Percentiles rank a stretch among this genome's conserved stretches.
These are phyloP conservation scores for Drosophila formosana DNA, from an alignment of 2,888 invertebrate species.

Conservation along the genomic window DNA sequence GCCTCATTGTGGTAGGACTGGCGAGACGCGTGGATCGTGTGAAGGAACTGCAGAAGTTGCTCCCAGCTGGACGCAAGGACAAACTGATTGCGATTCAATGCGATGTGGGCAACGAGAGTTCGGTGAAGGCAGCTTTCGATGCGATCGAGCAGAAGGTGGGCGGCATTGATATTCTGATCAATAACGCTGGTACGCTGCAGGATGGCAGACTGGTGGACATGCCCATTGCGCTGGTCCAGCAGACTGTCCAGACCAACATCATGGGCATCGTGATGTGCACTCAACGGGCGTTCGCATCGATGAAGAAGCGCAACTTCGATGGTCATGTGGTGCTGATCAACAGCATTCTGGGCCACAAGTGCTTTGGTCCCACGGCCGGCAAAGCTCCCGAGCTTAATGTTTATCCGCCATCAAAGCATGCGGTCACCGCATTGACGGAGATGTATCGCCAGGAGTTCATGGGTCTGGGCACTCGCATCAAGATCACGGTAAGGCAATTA, in stretches of 20 bases:
- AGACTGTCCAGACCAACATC: conserved; percentile 86
- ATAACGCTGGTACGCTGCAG: conserved; percentile 86
- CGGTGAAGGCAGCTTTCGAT: conserved; percentile 86
- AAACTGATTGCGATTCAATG: conserved; percentile 82
- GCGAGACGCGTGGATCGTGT: conserved; percentile 86
- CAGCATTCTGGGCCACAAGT: conserved; percentile 81
- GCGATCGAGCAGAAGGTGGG: conserved; percentile 86
- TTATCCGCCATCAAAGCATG: conserved; percentile 82
- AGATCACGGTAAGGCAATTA: conserved; percentile 79
- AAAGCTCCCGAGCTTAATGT: conserved; percentile 67
- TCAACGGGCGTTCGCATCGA: conserved; percentile 86
- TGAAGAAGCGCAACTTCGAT: conserved; percentile 85
- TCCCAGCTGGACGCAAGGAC: conserved; percentile 69
- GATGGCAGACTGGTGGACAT: conserved; percentile 68
- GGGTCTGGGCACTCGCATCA: conserved; percentile 80
- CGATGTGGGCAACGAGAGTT: conserved; percentile 86
- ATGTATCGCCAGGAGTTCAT: conserved; percentile 83
- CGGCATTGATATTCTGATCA: conserved; percentile 87
- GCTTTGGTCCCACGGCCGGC: conserved; percentile 43
- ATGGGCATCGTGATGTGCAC: conserved; percentile 85
- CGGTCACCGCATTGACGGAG: conserved; percentile 83
- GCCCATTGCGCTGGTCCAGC: conserved; percentile 52
- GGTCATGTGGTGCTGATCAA: conserved; percentile 86
- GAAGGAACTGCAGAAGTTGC: conserved; percentile 68
- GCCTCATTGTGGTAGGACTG: conserved; percentile 87